These are phyloP conservation scores for Hippoglossus stenolepis DNA, from an alignment of 2,113 vertebrate genomes.

Conservation along the genomic window DNA sequence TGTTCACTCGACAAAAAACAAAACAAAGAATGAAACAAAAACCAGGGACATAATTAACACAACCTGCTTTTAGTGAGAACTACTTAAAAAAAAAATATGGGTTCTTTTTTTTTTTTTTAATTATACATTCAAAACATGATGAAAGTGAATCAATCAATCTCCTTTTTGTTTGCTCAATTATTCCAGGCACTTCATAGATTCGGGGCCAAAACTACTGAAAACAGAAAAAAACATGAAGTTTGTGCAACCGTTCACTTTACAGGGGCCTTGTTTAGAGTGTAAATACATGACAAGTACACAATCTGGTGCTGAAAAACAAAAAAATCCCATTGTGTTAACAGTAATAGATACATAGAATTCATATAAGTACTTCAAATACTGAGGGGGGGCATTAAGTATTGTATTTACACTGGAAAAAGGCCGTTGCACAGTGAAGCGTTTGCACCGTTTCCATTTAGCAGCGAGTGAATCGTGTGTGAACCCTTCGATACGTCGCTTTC, in stretches of 20 bases:
- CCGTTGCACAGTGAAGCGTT: constrained; percentile 48
- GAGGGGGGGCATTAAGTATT: constrained; percentile 20
- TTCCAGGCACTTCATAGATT: constrained; percentile 73
- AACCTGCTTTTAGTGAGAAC: constrained; percentile 9
- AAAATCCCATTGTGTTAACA: constrained; percentile 1
- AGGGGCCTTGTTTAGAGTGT: constrained; percentile 30
- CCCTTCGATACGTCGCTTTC: constrained; percentile 33
- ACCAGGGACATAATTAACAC: not conserved
- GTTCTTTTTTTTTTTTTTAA: constrained; percentile 1
- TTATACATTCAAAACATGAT: constrained; percentile 72
- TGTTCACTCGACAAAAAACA: constrained; percentile 12
- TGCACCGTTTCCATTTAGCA: constrained; percentile 61
- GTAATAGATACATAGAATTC: no score
- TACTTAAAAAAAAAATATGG: not conserved
- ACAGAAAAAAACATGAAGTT: constrained; percentile 9
- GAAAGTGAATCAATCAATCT: constrained; percentile 38
- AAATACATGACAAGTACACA: not conserved
- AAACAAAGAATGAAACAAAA: not conserved
- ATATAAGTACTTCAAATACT: constrained; percentile 52
- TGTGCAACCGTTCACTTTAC: constrained; percentile 26
- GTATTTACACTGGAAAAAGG: constrained; percentile 38
- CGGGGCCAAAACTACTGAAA: constrained; percentile 43
- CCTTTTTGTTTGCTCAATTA: constrained; percentile 37
- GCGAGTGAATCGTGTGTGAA: constrained; percentile 48
- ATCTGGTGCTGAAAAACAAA: constrained; percentile 15